phyloP scores from a whole-genome alignment of 2,113 vertebrate species.

The Hydropotes inermis region DNA sequence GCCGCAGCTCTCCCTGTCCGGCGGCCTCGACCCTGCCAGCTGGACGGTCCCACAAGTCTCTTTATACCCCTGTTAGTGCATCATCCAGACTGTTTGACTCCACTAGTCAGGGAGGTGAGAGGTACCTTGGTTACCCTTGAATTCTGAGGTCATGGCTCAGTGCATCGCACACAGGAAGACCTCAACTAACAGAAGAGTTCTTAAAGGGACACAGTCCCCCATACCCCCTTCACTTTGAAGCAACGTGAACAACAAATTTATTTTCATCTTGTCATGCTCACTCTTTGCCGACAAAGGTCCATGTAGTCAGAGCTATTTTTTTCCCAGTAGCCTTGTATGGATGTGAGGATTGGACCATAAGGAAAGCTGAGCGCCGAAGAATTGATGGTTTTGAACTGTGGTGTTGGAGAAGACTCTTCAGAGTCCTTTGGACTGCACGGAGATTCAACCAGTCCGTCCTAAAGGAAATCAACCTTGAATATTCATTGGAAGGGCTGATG shows the following conservation, averaged over 20 bases:
- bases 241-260: not conserved
- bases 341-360: not conserved
- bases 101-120: rapidly evolving
- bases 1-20: not conserved
- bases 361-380: rapidly evolving
- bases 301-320: not conserved
- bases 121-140: not conserved
- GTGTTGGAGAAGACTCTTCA: not conserved
- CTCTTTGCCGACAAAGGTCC: not conserved
- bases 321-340: not conserved
- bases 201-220: not conserved
- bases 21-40: not conserved
- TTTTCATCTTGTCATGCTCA: not conserved
- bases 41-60: not conserved
- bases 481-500: not conserved
- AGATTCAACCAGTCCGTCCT: not conserved
- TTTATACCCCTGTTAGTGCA: rapidly evolving
- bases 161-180: not conserved
- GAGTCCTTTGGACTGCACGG: not conserved
- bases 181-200: not conserved
- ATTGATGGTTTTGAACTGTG: not conserved
- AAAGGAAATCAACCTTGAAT: not conserved
- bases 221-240: not conserved
- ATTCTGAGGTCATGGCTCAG: not conserved
- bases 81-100: rapidly evolving